These are phyloP conservation scores for Drosophila pegasa DNA, from an alignment of 2,888 invertebrate genomes.

Conservation along the genomic window DNA sequence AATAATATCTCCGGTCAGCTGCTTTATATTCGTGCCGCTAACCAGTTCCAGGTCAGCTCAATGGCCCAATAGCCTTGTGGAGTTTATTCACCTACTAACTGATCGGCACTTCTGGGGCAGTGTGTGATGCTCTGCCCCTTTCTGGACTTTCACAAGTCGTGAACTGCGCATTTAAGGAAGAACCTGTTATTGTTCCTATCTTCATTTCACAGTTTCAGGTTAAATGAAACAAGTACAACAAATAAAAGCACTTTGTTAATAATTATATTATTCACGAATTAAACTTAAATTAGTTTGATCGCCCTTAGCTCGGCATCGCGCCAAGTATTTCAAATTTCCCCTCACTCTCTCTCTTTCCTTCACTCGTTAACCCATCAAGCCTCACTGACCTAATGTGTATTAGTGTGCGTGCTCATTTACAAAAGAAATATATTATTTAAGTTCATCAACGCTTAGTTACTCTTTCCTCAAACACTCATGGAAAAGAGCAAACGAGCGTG, in stretches of 20 bases:
- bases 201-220: background rate
- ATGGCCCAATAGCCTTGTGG: constrained; percentile 23
- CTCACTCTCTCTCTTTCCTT: background rate
- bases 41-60: constrained; percentile 31
- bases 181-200: background rate
- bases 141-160: background rate
- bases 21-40: background rate
- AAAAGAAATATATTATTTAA: background rate
- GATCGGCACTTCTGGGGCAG: background rate
- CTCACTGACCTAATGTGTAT: too few species aligned
- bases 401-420: background rate
- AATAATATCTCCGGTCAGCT: background rate
- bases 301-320: background rate
- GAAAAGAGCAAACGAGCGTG: background rate
- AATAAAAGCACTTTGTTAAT: background rate
- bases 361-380: background rate
- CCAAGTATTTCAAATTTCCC: background rate
- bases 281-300: background rate
- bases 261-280: background rate
- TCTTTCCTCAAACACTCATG: background rate
- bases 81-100: constrained; percentile 15
- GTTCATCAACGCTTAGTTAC: background rate
- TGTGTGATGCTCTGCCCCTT: background rate
- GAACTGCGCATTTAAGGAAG: background rate
- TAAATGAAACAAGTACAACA: background rate